These are phyloP conservation scores for Anarsia innoxiella DNA, from an alignment of 2,888 invertebrate species.

Conservation along the genomic window DNA sequence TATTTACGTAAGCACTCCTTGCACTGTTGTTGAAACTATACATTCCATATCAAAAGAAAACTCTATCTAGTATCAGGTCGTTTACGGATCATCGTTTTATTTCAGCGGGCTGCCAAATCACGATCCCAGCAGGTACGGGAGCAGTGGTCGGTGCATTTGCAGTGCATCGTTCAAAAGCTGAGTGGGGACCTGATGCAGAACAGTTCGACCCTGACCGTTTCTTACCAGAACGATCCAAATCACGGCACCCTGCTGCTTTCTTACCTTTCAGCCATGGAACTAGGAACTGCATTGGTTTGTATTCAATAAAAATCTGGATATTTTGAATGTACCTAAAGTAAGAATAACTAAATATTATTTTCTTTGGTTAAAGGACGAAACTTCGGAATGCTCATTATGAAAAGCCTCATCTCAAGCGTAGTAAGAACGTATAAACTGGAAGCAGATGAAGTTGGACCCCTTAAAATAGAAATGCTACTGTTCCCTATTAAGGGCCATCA, in stretches of 20 bases:
- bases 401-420: slow-evolving; percentile 47
- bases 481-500: slow-evolving; percentile 56
- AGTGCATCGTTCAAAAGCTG: slow-evolving; percentile 62
- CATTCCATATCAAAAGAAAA: no score
- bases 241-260: slow-evolving; percentile 61
- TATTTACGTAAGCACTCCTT: slow-evolving; percentile 57
- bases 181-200: slow-evolving; percentile 73
- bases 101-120: slow-evolving; percentile 51
- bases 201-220: slow-evolving; percentile 78
- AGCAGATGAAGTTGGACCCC: slow-evolving; percentile 42
- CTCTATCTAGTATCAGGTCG: no score
- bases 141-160: slow-evolving; percentile 60
- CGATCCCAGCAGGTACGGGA: slow-evolving; percentile 57
- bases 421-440: slow-evolving; percentile 45
- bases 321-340: no score
- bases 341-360: background rate
- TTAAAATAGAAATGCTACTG: slow-evolving; percentile 55
- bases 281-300: slow-evolving; percentile 69
- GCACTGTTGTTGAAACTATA: background rate
- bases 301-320: no score
- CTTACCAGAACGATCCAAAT: slow-evolving; percentile 59
- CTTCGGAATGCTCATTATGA: slow-evolving; percentile 60
- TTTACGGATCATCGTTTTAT: no score
- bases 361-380: slow-evolving; percentile 43
- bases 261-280: slow-evolving; percentile 67